Evolutionary conservation across 2,888 invertebrate genomes (phyloP), one percentile per base, ranked within the genome.

Genomic region (Ectobius pallidus): DNA sequence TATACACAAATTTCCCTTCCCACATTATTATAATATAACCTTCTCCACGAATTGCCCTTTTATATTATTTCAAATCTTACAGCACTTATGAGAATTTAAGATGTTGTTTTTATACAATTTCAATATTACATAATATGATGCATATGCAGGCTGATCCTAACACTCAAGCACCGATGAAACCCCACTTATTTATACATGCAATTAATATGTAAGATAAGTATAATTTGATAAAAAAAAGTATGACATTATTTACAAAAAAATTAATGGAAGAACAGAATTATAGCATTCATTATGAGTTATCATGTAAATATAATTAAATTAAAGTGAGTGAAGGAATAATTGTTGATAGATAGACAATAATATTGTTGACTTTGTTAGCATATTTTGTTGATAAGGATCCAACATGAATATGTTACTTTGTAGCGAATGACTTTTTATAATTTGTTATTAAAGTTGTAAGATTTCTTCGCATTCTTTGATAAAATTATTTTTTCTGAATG

Each of bases 281-380:
- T 49, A 30, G 30, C 30, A 65, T 22, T 25, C 44, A 49, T 46
- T 68, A 22, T 68, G 14, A 65, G 65, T 65, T 65, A 46, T 18
- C 46, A 46, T 65, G 46, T 44, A 27, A 27, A 65, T 65, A 65
- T 65, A n/a, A 30, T 58, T 30, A 32, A 30, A 25, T 65, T 65
- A 65, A 46, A 22, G 25, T 30, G 30, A 65, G 46, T 65, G 46
- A 44, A 20, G 61, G 70, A 49, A 67, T 58, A 67, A 68, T 69
- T 72, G 72, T 72, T 72, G 69, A 72, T 68, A 69, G 72, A 44
- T 72, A 72, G 72, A 72, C 72, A 72, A 72, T 72, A 72, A 72
- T 72, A 20, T 72, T 72, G 72, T 69, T 72, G 68, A 72, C 25
- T 68, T 72, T 69, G 52, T 69, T 69, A 39, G 46, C 7, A 55